Evolutionary conservation across 2,888 invertebrate species (phyloP), one percentile per base, ranked within the genome.

Genomic region (Micropterix aruncella): DNA sequence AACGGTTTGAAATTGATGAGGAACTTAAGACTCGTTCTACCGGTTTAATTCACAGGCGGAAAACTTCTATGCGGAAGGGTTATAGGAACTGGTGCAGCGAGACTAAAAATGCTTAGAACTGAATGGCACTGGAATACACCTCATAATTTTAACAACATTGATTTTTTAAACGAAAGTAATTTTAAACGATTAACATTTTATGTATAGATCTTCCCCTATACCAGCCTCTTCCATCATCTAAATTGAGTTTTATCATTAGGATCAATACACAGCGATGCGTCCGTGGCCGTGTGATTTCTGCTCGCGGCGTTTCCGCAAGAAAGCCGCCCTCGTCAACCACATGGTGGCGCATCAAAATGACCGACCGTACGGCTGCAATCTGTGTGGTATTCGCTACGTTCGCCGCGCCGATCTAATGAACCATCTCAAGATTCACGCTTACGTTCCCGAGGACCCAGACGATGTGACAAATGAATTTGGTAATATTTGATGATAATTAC

Each of bases 211-310:
- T n/a, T n/a, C n/a, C n/a, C n/a, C n/a, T n/a, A n/a, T n/a, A n/a
- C n/a, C n/a, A n/a, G n/a, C n/a, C n/a, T n/a, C n/a, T n/a, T n/a
- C n/a, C n/a, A n/a, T n/a, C n/a, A n/a, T n/a, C n/a, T n/a, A n/a
- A n/a, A n/a, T n/a, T n/a, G n/a, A n/a, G n/a, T 27, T 27, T 27
- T 27, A 27, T 42, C 41, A 17, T 17, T 46, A 71, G 69, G 82
- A 83, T 56, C 77, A 81, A 49, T 82, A 82, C 57, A 80, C 81
- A 19, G 80, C 79, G 2, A 78, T 78, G 57, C 73, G 87, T 3
- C 89, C 88, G 0, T 87, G 84, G 70, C 88, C 89, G 0, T 89
- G 89, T 58, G 88, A 89, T 59, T 88, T 88, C 60, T 89, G 89
- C 58, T 86, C 85, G 48, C 75, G 87, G 1, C 72, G 88, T 48